These are phyloP conservation scores for Nothobranchius kuhntae DNA, from an alignment of 2,113 vertebrate genomes.

Conservation along the genomic window DNA sequence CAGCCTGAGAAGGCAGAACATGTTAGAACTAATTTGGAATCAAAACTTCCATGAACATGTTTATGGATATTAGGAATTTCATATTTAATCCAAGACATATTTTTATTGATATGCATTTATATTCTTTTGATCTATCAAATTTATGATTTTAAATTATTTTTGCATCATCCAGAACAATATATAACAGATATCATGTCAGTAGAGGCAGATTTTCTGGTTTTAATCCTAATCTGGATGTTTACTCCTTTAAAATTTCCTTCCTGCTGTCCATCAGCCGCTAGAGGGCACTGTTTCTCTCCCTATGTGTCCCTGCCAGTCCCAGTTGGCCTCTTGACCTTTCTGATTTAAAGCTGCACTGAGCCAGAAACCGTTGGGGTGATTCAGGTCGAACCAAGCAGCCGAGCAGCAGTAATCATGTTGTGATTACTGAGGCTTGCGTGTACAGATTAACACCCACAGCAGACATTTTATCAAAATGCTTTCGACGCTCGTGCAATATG, in stretches of 20 bases:
- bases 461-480: constrained; percentile 20
- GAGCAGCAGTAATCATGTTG: constrained; percentile 26
- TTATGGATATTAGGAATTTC: too few species aligned
- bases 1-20: too few species aligned
- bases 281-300: constrained; percentile 52
- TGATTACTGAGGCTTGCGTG: neutral
- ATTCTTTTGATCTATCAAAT: too few species aligned
- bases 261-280: constrained; percentile 29
- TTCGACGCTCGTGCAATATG: constrained; percentile 51
- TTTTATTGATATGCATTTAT: too few species aligned
- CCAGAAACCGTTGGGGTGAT: constrained; percentile 26
- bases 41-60: too few species aligned
- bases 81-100: too few species aligned
- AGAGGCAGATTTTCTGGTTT: neutral
- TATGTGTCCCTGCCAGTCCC: neutral
- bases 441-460: constrained; percentile 7
- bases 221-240: too few species aligned
- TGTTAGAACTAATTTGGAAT: too few species aligned
- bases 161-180: too few species aligned
- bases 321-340: constrained; percentile 61
- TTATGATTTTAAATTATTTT: too few species aligned
- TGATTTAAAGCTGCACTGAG: constrained; percentile 17
- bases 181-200: too few species aligned
- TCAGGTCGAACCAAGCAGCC: neutral
- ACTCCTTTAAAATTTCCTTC: too few species aligned